These are phyloP conservation scores for Cisticola juncidis DNA, from an alignment of 2,113 vertebrate genomes.

Conservation along the genomic window DNA sequence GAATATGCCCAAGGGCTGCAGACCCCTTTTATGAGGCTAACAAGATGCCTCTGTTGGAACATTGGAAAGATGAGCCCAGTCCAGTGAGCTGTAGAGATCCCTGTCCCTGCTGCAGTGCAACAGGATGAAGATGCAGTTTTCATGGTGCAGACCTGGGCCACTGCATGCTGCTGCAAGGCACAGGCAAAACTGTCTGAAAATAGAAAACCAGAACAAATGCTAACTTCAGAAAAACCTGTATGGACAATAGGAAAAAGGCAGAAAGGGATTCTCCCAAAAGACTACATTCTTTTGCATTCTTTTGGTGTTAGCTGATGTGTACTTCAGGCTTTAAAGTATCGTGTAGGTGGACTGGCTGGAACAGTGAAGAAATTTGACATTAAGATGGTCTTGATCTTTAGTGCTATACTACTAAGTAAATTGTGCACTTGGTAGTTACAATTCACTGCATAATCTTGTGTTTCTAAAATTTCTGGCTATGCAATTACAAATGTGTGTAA, in stretches of 20 bases:
- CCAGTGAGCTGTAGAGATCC: neutral
- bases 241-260: neutral
- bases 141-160: neutral
- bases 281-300: neutral
- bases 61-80: neutral
- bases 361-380: neutral
- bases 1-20: neutral
- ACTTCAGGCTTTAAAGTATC: neutral
- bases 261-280: neutral
- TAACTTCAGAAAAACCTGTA: neutral
- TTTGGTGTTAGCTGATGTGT: neutral
- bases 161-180: neutral
- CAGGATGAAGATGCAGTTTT: neutral
- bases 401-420: neutral
- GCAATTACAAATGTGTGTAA: neutral
- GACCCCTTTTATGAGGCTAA: neutral
- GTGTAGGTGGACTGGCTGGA: neutral
- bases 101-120: neutral
- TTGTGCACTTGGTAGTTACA: neutral
- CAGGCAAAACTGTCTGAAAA: neutral
- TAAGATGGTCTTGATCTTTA: accelerated
- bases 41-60: neutral
- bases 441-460: neutral
- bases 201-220: neutral
- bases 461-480: neutral